A percentile compares a stretch with the other conserved stretches of the same genome.
These are phyloP conservation scores for Sminthurides bifidus DNA, from an alignment of 1,140 invertebrate genomes.

Conservation along the genomic window DNA sequence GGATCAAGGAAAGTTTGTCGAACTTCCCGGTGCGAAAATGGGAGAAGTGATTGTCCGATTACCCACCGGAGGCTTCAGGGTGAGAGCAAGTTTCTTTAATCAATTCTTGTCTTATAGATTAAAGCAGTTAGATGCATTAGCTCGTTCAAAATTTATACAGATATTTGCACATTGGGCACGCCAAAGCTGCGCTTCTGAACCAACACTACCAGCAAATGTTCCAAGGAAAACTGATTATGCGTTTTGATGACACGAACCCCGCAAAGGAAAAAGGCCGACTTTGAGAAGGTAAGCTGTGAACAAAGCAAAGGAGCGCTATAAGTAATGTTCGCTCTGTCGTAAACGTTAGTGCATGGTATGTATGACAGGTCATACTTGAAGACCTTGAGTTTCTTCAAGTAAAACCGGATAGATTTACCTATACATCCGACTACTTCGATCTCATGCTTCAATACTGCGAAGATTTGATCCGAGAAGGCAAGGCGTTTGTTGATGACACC, in stretches of 20 bases:
- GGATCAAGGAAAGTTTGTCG: slow-evolving; percentile 90
- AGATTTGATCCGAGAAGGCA: slow-evolving; percentile 69
- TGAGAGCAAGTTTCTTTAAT: slow-evolving; percentile 38
- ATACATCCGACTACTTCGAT: slow-evolving; percentile 96
- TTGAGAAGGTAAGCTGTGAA: slow-evolving; percentile 59
- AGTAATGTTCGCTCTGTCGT: slow-evolving; percentile 2
- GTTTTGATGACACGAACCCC: slow-evolving; percentile 99
- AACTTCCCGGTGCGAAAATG: slow-evolving; percentile 64
- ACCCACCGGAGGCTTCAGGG: slow-evolving; percentile 95
- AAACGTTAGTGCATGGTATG: slow-evolving; percentile 6
- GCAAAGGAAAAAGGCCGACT: slow-evolving; percentile 98
- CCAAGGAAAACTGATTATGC: slow-evolving; percentile 90
- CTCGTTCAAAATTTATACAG: slow-evolving; percentile 40
- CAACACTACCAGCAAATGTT: slow-evolving; percentile 92
- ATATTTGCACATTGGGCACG: slow-evolving; percentile 96
- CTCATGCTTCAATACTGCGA: slow-evolving; percentile 78
- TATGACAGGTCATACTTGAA: slow-evolving; percentile 74
- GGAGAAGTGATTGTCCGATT: slow-evolving; percentile 77
- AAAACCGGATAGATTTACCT: slow-evolving; percentile 83
- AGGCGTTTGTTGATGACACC: slow-evolving; percentile 95
- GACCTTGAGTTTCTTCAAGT: slow-evolving; percentile 85
- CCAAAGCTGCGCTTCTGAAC: slow-evolving; percentile 95
- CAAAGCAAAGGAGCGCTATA: not conserved
- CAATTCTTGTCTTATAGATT: not conserved
- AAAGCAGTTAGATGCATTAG: not conserved